These are phyloP conservation scores for Mastomys coucha DNA, from an alignment of 2,113 vertebrate genomes.

Conservation along the genomic window DNA sequence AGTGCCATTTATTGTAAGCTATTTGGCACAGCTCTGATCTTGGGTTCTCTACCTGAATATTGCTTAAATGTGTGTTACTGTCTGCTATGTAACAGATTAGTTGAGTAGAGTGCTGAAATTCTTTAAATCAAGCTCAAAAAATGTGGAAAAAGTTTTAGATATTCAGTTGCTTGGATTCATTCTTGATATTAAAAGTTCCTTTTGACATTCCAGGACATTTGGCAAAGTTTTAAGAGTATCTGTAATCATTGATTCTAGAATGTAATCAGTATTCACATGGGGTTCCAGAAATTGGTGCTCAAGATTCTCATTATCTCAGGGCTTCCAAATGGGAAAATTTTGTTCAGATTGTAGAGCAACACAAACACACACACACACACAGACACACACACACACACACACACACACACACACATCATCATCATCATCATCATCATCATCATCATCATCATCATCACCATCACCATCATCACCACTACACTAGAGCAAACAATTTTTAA, in stretches of 20 bases:
- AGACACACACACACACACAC: background rate
- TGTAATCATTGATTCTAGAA: slow-evolving; percentile 6
- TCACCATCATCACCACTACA: background rate
- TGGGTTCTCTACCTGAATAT: background rate
- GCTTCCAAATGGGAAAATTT: slow-evolving; percentile 59
- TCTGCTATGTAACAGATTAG: slow-evolving; percentile 29
- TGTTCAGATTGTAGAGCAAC: background rate
- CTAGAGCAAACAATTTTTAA: slow-evolving; percentile 49
- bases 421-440: too few relatives aligned
- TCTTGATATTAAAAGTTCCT: slow-evolving; percentile 10
- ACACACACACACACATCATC: background rate
- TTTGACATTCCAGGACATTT: background rate
- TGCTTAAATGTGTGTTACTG: slow-evolving; percentile 6
- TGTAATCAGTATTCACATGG: slow-evolving; percentile 30
- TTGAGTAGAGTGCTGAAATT: background rate
- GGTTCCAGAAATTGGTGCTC: slow-evolving; percentile 54
- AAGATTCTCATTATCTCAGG: slow-evolving; percentile 24
- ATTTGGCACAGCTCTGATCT: background rate
- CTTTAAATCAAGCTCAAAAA: slow-evolving; percentile 3
- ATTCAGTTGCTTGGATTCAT: background rate
- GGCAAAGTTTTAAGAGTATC: background rate
- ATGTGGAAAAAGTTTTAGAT: slow-evolving; percentile 61
- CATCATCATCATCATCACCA: too few relatives aligned
- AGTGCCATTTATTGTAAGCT: background rate
- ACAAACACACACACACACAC: background rate